A percentile compares a stretch with the other conserved stretches of the same genome.
phyloP scores from a whole-genome alignment of 2,113 vertebrate genomes.

The Leptodactylus fuscus region DNA sequence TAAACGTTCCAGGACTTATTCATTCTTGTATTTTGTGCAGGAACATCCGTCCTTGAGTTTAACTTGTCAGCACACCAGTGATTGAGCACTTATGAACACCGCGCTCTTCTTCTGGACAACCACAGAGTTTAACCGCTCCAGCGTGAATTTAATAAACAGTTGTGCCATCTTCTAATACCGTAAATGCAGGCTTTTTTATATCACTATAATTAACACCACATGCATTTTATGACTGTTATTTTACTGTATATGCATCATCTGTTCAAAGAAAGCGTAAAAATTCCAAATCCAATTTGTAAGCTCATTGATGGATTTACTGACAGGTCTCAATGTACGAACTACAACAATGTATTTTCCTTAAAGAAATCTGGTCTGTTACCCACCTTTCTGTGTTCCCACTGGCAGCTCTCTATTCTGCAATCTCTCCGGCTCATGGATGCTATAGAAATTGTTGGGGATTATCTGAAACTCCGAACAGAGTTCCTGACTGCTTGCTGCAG shows the following conservation, averaged over 20 bases:
- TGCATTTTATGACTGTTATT: conserved; percentile 1
- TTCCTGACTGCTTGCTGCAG: too few relatives aligned
- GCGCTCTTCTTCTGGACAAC: neutral
- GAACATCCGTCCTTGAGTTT: neutral
- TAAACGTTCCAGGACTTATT: neutral
- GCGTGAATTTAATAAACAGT: conserved; percentile 2
- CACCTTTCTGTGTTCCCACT: too few relatives aligned
- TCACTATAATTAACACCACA: neutral
- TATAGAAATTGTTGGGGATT: too few relatives aligned
- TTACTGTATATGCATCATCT: neutral
- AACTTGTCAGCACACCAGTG: neutral
- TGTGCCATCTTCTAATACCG: neutral
- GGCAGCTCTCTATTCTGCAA: too few relatives aligned
- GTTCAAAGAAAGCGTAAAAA: neutral
- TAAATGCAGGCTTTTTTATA: neutral
- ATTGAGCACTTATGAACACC: neutral
- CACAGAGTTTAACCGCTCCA: neutral
- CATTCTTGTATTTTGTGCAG: neutral
- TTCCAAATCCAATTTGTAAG: neutral
- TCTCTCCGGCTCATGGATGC: too few relatives aligned
- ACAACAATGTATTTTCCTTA: too few relatives aligned
- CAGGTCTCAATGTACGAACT: neutral
- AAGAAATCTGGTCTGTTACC: too few relatives aligned
- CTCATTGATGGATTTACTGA: neutral
- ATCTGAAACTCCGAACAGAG: too few relatives aligned